A percentile compares a stretch with the other conserved stretches of the same genome.
These are phyloP conservation scores for Galaxias olidus DNA, from an alignment of 2,797 vertebrate species.

Conservation along the genomic window DNA sequence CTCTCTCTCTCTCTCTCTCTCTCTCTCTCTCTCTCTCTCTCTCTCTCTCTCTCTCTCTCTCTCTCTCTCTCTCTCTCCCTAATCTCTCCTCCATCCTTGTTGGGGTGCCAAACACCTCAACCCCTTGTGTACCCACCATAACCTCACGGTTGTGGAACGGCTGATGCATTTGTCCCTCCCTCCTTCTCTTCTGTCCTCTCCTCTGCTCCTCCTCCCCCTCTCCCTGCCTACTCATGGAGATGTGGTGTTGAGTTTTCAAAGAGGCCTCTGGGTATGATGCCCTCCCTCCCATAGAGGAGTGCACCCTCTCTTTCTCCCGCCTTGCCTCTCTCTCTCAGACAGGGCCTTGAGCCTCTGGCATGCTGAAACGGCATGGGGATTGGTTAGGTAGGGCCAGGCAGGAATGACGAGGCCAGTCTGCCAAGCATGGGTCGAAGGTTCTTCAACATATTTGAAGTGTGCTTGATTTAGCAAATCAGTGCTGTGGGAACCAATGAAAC, in stretches of 20 bases:
- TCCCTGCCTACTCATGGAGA: constrained; percentile 37
- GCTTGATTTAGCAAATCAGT: no score
- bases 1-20: constrained; percentile 5
- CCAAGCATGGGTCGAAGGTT: no score
- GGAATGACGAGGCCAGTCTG: constrained; percentile 60
- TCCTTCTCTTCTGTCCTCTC: constrained; percentile 9
- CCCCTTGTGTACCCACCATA: constrained; percentile 9
- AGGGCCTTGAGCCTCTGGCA: constrained; percentile 72
- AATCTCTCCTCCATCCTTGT: no score
- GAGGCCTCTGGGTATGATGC: constrained; percentile 48
- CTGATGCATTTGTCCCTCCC: constrained; percentile 54
- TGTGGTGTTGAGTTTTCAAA: constrained; percentile 53
- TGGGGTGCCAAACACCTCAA: neutral
- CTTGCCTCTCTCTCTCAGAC: neutral
- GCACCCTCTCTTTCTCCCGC: constrained; percentile 30
- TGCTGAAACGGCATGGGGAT: constrained; percentile 67
- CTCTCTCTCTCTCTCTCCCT: neutral
- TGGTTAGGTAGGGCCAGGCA: constrained; percentile 62
- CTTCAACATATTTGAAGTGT: no score
- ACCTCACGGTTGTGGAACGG: constrained; percentile 22
- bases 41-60: neutral
- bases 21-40: neutral
- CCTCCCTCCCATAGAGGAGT: constrained; percentile 13
- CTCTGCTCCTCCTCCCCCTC: constrained; percentile 36
- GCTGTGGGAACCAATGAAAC: no score